These are phyloP conservation scores for Mustelus asterias DNA, from an alignment of 2,113 vertebrate species.

Conservation along the genomic window DNA sequence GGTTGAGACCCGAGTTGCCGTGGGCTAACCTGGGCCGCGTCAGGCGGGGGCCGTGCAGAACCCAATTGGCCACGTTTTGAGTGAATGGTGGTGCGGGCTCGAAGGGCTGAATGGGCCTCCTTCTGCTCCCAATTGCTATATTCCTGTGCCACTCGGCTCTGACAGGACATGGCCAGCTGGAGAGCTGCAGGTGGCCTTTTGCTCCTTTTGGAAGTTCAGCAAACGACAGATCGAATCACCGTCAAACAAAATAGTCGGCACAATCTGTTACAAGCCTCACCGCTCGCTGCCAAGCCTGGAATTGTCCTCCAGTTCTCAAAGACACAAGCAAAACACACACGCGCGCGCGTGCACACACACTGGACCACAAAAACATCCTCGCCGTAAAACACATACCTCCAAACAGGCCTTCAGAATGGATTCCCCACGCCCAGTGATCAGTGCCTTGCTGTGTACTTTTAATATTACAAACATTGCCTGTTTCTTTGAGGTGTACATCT, in stretches of 20 bases:
- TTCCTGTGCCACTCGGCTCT: neutral
- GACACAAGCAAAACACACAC: neutral
- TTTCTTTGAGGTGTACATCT: neutral
- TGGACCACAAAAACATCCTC: neutral
- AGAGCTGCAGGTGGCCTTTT: neutral
- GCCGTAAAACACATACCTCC: neutral
- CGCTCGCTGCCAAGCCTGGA: neutral
- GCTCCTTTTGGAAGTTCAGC: neutral
- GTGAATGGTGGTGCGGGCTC: no score
- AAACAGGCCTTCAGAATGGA: neutral
- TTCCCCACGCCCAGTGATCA: neutral
- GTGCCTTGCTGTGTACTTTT: neutral
- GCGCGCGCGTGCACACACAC: no score
- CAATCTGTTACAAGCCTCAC: neutral
- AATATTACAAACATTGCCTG: neutral
- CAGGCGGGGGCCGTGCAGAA: neutral
- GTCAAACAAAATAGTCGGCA: neutral
- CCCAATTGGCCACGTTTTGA: neutral
- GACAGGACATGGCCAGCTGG: neutral
- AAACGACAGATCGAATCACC: conserved; percentile 8
- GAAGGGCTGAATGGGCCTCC: no score
- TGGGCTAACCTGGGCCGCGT: neutral
- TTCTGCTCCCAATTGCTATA: no score
- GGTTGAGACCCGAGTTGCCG: neutral
- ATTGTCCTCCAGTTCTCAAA: neutral